phyloP scores from a whole-genome alignment of 2,888 invertebrate genomes.

The Chrysodeixis includens region DNA sequence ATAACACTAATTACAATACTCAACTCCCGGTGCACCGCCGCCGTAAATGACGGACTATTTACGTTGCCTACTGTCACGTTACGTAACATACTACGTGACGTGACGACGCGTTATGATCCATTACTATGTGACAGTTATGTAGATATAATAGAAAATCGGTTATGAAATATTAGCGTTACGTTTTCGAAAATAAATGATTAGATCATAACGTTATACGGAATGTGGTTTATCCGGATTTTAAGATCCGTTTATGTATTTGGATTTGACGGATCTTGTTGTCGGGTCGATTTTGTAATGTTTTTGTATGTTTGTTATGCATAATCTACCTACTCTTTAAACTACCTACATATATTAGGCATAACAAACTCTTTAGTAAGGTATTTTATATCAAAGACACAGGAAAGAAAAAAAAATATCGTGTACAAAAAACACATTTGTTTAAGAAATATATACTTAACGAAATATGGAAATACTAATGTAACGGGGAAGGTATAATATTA shows the following conservation, averaged over 20 bases:
- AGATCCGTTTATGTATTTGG: not conserved
- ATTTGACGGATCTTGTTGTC: not conserved
- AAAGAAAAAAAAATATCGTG: too few relatives aligned
- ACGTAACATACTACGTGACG: slow-evolving; percentile 51
- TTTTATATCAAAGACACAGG: too few relatives aligned
- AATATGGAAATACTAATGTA: too few relatives aligned
- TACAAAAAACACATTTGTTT: too few relatives aligned
- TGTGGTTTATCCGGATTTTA: not conserved
- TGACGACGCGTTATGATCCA: slow-evolving; percentile 48
- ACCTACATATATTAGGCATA: too few relatives aligned
- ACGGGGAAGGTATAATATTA: too few relatives aligned
- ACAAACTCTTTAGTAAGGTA: not conserved
- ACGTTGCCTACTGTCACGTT: slow-evolving; percentile 46
- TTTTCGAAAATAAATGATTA: slow-evolving; percentile 9
- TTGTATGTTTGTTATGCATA: too few relatives aligned
- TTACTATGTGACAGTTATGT: slow-evolving; percentile 46
- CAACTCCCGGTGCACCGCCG: slow-evolving; percentile 27
- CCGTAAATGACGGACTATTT: slow-evolving; percentile 40
- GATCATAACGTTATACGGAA: not conserved
- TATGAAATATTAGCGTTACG: slow-evolving; percentile 50
- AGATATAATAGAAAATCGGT: slow-evolving; percentile 54
- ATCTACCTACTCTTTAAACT: too few relatives aligned
- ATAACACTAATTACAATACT: slow-evolving; percentile 5
- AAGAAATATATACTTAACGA: too few relatives aligned
- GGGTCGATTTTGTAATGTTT: not conserved